A percentile compares a stretch with the other conserved stretches of the same genome.
Evolutionary conservation across 1,140 invertebrate genomes (phyloP).

Genomic region (Dufourea novaeangliae): DNA sequence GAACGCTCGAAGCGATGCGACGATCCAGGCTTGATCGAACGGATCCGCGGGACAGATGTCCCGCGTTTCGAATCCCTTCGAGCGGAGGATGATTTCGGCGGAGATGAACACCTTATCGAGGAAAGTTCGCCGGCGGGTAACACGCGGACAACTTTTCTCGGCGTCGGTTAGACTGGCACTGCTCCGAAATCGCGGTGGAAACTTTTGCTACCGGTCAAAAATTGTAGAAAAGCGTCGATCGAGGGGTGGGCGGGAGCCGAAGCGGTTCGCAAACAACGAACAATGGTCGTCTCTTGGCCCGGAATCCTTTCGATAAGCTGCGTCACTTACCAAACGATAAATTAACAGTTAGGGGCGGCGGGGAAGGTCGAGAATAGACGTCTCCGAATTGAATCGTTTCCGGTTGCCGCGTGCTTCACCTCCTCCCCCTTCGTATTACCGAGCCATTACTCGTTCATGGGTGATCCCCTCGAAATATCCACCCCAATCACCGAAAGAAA

Average conservation of each 20-base stretch:
- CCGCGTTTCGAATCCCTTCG: background rate
- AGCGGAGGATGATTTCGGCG: background rate
- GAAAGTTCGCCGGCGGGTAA: background rate
- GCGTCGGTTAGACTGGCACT: too few relatives aligned
- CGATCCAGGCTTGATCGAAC: background rate
- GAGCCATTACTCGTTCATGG: slow-evolving; percentile 58
- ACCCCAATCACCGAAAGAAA: slow-evolving; percentile 14
- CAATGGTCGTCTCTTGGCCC: background rate
- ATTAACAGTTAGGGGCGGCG: slow-evolving; percentile 66
- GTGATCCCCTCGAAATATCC: slow-evolving; percentile 33
- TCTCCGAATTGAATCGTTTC: slow-evolving; percentile 68
- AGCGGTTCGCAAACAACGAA: slow-evolving; percentile 21
- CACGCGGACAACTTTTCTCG: background rate
- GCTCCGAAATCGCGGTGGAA: background rate
- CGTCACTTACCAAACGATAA: slow-evolving; percentile 76
- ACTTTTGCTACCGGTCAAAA: background rate
- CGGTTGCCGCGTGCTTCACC: slow-evolving; percentile 62
- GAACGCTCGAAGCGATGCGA: slow-evolving; percentile 37
- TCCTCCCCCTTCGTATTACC: slow-evolving; percentile 58
- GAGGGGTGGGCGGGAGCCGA: background rate
- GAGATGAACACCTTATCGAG: background rate
- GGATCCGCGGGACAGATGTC: slow-evolving; percentile 41
- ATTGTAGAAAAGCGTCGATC: background rate
- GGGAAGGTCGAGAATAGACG: slow-evolving; percentile 53
- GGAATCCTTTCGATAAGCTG: slow-evolving; percentile 51